Conservation (phyloP, 2,888 invertebrate genomes). For the Lithosia quadra region DNA sequence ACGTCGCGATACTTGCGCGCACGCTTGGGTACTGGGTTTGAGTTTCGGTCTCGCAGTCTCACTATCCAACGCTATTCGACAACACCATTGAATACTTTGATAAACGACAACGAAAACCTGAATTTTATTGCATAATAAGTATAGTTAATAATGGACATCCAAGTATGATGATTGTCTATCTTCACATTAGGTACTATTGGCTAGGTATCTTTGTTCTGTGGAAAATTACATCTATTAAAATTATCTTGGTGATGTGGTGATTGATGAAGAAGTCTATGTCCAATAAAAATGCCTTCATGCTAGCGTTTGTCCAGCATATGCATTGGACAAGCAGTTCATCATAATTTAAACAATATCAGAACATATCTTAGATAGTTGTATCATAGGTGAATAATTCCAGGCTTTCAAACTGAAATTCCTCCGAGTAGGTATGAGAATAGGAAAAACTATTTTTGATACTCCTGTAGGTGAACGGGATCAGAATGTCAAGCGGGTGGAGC, state of each 20-base stretch:
- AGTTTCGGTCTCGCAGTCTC: background rate
- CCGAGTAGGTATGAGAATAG: no score
- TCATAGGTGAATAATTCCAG: no score
- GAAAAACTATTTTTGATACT: no score
- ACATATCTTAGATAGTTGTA: background rate
- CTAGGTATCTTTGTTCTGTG: background rate
- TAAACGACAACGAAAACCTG: background rate
- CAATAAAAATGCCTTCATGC: background rate
- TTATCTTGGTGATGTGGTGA: background rate
- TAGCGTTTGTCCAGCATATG: background rate
- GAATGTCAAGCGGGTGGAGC: no score
- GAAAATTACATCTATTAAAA: background rate
- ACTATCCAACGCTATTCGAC: background rate
- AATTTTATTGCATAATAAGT: background rate
- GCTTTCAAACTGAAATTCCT: no score
- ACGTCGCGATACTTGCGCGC: conserved; percentile 46
- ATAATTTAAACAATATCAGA: background rate
- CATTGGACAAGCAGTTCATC: no score
- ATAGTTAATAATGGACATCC: background rate
- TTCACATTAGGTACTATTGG: background rate
- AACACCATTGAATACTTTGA: background rate
- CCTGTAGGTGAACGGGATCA: no score
- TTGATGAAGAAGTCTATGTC: background rate
- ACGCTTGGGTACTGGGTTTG: conserved; percentile 37
- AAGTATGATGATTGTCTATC: background rate